Evolutionary conservation across 2,888 invertebrate genomes (phyloP).

Genomic region (Creontiades dilutus): DNA sequence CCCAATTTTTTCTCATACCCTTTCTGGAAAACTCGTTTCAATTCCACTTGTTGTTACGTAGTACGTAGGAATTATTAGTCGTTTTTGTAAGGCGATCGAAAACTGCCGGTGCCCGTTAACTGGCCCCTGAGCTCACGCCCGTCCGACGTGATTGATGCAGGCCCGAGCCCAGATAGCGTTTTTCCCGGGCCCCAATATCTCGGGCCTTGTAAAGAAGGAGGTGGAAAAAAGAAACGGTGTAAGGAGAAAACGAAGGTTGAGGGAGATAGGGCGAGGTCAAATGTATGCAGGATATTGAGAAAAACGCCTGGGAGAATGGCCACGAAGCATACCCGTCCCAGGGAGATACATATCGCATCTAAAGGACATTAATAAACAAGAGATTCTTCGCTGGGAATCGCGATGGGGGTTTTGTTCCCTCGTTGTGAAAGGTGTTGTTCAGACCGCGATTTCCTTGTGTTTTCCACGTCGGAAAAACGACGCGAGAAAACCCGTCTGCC

Average conservation of each 20-base stretch:
- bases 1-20: no score
- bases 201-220: neutral
- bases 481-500: no score
- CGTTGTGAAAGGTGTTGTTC: slow-evolving; percentile 6
- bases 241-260: slow-evolving; percentile 9
- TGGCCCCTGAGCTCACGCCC: neutral
- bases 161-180: neutral
- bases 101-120: no score
- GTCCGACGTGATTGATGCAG: neutral
- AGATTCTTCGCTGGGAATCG: slow-evolving; percentile 7
- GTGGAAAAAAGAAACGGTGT: neutral
- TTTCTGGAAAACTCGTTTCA: no score
- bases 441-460: neutral
- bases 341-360: slow-evolving; percentile 38
- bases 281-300: slow-evolving; percentile 38
- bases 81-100: no score
- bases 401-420: neutral
- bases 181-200: neutral
- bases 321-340: neutral
- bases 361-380: slow-evolving; percentile 39
- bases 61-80: no score
- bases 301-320: slow-evolving; percentile 28
- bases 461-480: neutral
- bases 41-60: no score
- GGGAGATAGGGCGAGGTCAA: slow-evolving; percentile 13